Conservation (phyloP, 2,888 invertebrate species). For the Hydriomena furcata region DNA sequence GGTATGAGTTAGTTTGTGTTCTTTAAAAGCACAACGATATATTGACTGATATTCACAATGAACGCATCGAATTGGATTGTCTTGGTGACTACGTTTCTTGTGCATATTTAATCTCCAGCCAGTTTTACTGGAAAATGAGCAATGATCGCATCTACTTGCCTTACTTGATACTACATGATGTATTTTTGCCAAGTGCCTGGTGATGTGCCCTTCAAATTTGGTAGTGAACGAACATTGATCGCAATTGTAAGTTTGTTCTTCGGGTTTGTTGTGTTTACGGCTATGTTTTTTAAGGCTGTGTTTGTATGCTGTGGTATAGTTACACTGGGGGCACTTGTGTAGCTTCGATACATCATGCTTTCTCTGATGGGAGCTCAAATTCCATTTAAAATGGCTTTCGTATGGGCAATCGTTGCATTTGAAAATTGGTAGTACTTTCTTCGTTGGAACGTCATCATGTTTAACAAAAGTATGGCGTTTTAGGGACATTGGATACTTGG, state of each 20-base stretch:
- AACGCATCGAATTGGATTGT: slow-evolving; percentile 44
- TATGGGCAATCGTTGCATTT: slow-evolving; percentile 40
- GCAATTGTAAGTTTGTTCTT: slow-evolving; percentile 44
- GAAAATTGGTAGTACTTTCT: not conserved
- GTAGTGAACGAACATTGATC: slow-evolving; percentile 63
- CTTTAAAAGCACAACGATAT: slow-evolving; percentile 58
- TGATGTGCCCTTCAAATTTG: slow-evolving; percentile 60
- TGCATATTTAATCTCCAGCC: slow-evolving; percentile 63
- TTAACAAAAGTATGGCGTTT: slow-evolving; percentile 52
- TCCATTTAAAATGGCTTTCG: slow-evolving; percentile 40
- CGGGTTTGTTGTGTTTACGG: slow-evolving; percentile 42
- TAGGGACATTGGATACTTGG: slow-evolving; percentile 54
- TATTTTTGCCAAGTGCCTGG: slow-evolving; percentile 60
- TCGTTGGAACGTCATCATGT: slow-evolving; percentile 38
- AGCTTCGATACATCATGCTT: slow-evolving; percentile 22
- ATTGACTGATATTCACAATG: slow-evolving; percentile 55
- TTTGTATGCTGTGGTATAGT: slow-evolving; percentile 40
- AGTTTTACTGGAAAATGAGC: slow-evolving; percentile 58
- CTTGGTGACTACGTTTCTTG: slow-evolving; percentile 52
- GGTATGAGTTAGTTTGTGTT: slow-evolving; percentile 48
- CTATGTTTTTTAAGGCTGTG: slow-evolving; percentile 50
- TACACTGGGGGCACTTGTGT: slow-evolving; percentile 14
- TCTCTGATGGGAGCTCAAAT: slow-evolving; percentile 45
- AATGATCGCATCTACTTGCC: slow-evolving; percentile 55
- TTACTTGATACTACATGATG: slow-evolving; percentile 58